Percentiles rank a stretch among this genome's conserved stretches.
These are phyloP conservation scores for Somateria mollissima DNA, from an alignment of 2,797 vertebrate species.

Conservation along the genomic window DNA sequence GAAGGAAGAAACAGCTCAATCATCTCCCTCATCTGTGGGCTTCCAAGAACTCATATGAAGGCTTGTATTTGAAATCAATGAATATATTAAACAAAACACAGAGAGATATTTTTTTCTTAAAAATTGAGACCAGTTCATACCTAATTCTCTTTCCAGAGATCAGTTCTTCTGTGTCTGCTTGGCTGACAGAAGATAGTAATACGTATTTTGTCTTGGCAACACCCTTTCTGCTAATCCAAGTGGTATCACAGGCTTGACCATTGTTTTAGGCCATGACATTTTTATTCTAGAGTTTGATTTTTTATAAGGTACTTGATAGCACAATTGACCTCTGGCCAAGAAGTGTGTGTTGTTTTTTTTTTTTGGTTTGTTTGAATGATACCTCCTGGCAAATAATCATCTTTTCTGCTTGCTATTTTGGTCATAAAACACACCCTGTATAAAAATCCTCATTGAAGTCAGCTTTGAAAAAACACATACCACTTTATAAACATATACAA, in stretches of 20 bases:
- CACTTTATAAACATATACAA: background rate
- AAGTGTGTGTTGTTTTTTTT: background rate
- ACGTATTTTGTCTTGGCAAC: background rate
- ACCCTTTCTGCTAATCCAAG: constrained; percentile 6
- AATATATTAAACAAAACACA: background rate
- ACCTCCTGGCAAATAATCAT: constrained; percentile 31
- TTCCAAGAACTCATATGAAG: background rate
- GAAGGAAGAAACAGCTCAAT: background rate
- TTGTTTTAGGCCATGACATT: background rate
- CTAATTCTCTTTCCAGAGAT: background rate
- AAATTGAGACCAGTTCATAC: background rate
- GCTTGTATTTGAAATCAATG: background rate
- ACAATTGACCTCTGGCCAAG: background rate
- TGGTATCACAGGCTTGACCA: background rate
- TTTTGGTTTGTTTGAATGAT: constrained; percentile 8
- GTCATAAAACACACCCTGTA: background rate
- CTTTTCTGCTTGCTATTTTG: constrained; percentile 10
- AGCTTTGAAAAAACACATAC: constrained; percentile 5
- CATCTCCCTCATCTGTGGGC: background rate
- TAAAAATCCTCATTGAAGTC: constrained; percentile 32
- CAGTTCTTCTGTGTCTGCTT: background rate
- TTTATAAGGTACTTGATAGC: background rate
- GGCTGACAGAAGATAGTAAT: background rate
- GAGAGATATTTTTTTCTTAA: background rate
- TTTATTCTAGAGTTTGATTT: constrained; percentile 6